phyloP scores from a whole-genome alignment of 2,113 vertebrate species.

The Indri indri region DNA sequence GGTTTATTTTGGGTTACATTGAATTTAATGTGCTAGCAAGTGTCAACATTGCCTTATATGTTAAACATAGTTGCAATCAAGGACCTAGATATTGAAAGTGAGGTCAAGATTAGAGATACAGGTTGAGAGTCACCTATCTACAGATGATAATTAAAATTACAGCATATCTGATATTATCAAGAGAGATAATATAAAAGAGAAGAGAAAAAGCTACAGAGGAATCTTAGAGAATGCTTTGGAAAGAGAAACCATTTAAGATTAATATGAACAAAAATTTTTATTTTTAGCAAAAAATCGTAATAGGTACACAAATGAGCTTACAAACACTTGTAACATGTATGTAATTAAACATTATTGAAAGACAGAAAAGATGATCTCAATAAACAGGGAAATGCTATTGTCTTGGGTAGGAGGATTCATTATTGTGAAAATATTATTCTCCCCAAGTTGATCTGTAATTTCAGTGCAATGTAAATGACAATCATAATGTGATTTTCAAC shows the following conservation, averaged over 20 bases:
- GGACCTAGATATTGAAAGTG: neutral
- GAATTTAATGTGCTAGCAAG: neutral
- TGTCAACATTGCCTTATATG: neutral
- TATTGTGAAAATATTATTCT: too few species aligned
- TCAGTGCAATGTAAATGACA: too few species aligned
- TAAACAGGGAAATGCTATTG: too few species aligned
- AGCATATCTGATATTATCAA: neutral
- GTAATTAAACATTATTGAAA: too few species aligned
- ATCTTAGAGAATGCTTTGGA: neutral
- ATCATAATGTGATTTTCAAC: too few species aligned
- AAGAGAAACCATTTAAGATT: neutral
- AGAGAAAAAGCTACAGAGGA: neutral
- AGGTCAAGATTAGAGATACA: neutral
- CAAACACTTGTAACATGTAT: too few species aligned
- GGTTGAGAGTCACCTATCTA: neutral
- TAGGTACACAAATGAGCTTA: too few species aligned
- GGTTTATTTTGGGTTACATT: neutral
- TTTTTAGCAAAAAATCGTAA: too few species aligned
- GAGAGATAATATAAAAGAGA: neutral
- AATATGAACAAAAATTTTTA: too few species aligned
- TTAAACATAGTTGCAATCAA: neutral
- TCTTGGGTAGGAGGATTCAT: too few species aligned
- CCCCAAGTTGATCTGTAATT: too few species aligned
- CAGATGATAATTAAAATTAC: neutral
- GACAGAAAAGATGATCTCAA: too few species aligned